Conservation (phyloP, 2,797 vertebrate species). For the Podarcis lilfordi region DNA sequence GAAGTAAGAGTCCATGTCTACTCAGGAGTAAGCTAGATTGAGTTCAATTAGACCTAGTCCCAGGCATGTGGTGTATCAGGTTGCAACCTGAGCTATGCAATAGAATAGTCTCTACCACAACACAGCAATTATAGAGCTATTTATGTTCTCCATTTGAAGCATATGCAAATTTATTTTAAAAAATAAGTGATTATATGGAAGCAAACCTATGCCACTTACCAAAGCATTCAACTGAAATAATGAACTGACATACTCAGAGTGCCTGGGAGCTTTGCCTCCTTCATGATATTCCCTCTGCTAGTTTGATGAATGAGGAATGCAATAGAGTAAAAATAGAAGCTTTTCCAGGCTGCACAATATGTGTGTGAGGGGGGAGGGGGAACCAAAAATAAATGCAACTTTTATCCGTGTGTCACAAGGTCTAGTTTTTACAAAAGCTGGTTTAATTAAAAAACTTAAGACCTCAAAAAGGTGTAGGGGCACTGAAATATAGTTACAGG, state of each 20-base stretch:
- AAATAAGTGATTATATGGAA: conserved; percentile 4
- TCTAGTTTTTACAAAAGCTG: neutral
- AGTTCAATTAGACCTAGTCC: too few species aligned
- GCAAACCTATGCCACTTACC: conserved; percentile 45
- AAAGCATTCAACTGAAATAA: conserved; percentile 47
- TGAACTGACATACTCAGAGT: conserved; percentile 43
- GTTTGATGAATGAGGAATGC: conserved; percentile 55
- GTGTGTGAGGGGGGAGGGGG: too few species aligned
- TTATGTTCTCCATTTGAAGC: neutral
- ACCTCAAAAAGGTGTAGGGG: conserved; percentile 18
- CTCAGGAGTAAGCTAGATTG: too few species aligned
- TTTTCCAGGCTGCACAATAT: conserved; percentile 51
- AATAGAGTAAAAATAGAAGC: conserved; percentile 63
- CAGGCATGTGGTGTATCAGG: neutral
- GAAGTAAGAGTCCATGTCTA: neutral
- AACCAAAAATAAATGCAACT: conserved; percentile 31
- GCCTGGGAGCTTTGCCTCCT: conserved; percentile 21
- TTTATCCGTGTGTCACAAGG: conserved; percentile 39
- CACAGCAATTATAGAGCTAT: neutral
- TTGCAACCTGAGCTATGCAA: neutral
- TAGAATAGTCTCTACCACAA: neutral
- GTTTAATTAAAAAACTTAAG: conserved; percentile 52
- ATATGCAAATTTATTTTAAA: neutral
- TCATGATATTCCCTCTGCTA: conserved; percentile 34
- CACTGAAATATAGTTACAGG: neutral